phyloP scores from a whole-genome alignment of 1,140 invertebrate species.

The Zelostemma sp. region DNA sequence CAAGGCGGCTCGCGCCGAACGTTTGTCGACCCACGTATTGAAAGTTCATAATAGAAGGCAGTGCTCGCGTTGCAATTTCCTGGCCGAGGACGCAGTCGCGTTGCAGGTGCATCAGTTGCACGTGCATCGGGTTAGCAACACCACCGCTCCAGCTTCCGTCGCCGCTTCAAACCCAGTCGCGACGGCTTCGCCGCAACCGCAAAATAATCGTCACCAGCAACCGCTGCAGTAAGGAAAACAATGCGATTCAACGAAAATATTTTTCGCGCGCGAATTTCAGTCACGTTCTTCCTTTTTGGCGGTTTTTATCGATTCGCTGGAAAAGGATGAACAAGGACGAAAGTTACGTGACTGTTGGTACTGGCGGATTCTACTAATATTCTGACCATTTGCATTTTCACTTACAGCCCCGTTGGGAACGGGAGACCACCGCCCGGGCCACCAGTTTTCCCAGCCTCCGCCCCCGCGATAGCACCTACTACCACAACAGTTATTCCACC shows the following conservation, averaged over 20 bases:
- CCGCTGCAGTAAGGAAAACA: conserved; percentile 56
- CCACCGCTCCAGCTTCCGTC: conserved; percentile 34
- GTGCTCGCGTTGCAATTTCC: conserved; percentile 87
- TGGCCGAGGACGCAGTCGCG: conserved; percentile 84
- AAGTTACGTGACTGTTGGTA: not conserved
- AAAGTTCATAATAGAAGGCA: conserved; percentile 92
- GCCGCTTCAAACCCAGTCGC: conserved; percentile 22
- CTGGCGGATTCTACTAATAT: not conserved
- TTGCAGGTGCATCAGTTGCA: conserved; percentile 80
- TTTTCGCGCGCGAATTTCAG: too few species aligned
- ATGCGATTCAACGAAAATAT: not conserved
- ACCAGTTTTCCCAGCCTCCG: conserved; percentile 65
- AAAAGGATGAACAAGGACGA: not conserved
- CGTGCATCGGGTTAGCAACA: conserved; percentile 67
- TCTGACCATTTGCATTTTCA: conserved; percentile 4
- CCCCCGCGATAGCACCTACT: conserved; percentile 57
- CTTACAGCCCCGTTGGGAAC: conserved; percentile 53
- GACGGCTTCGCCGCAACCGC: conserved; percentile 32
- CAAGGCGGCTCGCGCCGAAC: conserved; percentile 88
- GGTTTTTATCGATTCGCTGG: too few species aligned
- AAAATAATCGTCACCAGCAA: conserved; percentile 44
- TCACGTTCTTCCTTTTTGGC: too few species aligned
- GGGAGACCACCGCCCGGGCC: conserved; percentile 66
- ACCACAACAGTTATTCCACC: conserved; percentile 57
- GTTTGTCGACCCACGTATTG: conserved; percentile 87